A percentile compares a stretch with the other conserved stretches of the same genome.
Conservation (phyloP, 1,140 invertebrate genomes). For the Ptiloglossa arizonensis region DNA sequence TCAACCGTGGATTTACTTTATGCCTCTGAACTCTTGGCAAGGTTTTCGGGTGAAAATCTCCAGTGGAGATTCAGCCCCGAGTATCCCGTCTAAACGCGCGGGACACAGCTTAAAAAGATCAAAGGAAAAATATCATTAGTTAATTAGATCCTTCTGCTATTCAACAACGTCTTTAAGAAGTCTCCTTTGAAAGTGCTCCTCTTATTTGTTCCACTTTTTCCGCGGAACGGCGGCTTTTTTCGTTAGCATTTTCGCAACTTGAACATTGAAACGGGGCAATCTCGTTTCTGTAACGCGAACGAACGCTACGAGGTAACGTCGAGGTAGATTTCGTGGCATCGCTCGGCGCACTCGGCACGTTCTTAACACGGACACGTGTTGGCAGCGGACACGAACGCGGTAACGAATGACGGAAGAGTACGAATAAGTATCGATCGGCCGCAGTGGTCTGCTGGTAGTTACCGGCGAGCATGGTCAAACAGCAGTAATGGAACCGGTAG, state of each 20-base stretch:
- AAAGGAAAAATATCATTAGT: not conserved
- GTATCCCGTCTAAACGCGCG: too few species aligned
- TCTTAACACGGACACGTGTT: not conserved
- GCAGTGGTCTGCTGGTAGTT: slow-evolving; percentile 58
- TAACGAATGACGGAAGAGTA: slow-evolving; percentile 54
- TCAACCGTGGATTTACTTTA: not conserved
- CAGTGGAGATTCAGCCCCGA: too few species aligned
- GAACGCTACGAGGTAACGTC: not conserved
- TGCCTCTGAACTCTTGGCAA: not conserved
- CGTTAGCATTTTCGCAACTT: too few species aligned
- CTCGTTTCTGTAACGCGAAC: too few species aligned
- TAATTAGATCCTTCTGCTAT: not conserved
- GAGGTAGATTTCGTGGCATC: not conserved
- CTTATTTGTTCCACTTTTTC: not conserved
- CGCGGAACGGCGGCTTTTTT: not conserved
- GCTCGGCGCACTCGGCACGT: not conserved
- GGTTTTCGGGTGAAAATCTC: too few species aligned
- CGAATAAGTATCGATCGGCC: slow-evolving; percentile 66
- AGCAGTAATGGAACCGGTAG: slow-evolving; percentile 66
- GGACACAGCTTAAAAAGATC: not conserved
- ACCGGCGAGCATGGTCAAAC: slow-evolving; percentile 63
- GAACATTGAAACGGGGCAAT: too few species aligned
- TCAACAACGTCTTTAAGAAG: not conserved
- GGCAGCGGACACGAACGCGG: slow-evolving; percentile 16
- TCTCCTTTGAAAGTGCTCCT: not conserved